Percentiles rank a stretch among this genome's conserved stretches.
Conservation (phyloP, 1,140 invertebrate genomes). For the Hydropsyche tenuis region DNA sequence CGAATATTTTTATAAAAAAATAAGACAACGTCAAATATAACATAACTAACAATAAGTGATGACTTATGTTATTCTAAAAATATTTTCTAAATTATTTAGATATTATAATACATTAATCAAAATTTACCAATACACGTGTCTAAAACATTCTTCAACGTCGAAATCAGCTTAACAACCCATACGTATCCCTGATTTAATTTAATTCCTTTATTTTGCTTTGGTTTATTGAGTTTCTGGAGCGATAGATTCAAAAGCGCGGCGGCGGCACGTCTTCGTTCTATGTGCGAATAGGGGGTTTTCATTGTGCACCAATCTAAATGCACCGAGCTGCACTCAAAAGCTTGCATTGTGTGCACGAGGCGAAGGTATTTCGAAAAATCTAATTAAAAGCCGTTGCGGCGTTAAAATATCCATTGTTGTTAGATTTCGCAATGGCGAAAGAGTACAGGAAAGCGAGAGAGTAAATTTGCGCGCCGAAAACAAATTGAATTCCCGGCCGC, state of each 20-base stretch:
- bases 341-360: neutral
- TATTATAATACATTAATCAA: no score
- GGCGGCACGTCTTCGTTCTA: neutral
- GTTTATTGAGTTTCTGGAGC: no score
- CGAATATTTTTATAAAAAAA: no score
- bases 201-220: no score
- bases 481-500: neutral
- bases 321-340: neutral
- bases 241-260: neutral
- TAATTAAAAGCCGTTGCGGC: conserved; percentile 1
- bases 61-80: no score
- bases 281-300: neutral
- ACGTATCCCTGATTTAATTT: no score
- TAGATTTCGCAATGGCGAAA: neutral
- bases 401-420: conserved; percentile 4
- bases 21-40: no score
- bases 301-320: conserved; percentile 4
- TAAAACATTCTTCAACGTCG: no score
- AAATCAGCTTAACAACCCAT: no score
- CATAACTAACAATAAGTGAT: no score
- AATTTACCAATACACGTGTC: no score
- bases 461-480: conserved; percentile 1
- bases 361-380: conserved; percentile 9
- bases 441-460: neutral
- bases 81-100: no score